Evolutionary conservation across 2,113 vertebrate genomes (phyloP).

Genomic region (Lycaon pictus): DNA sequence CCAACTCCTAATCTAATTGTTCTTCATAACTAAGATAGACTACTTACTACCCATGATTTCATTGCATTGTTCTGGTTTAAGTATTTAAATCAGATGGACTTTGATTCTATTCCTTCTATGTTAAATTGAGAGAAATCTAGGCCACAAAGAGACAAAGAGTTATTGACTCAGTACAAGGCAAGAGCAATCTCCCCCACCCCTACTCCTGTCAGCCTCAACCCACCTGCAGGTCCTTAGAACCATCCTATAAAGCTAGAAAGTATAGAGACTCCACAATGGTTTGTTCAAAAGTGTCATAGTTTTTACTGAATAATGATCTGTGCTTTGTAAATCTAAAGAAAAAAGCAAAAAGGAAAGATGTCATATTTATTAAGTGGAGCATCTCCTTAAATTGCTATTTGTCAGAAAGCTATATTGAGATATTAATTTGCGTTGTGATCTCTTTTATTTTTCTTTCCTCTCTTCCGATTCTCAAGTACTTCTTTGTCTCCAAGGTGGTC

Average conservation of each 20-base stretch:
- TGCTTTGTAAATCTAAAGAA: neutral
- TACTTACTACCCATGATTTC: neutral
- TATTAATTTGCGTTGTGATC: conserved; percentile 16
- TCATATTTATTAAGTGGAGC: neutral
- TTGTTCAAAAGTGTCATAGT: neutral
- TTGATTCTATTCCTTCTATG: neutral
- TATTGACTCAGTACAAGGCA: neutral
- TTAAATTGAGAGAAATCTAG: conserved; percentile 36
- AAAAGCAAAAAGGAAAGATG: neutral
- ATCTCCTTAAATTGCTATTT: neutral
- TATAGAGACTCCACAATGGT: neutral
- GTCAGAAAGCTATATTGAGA: conserved; percentile 10
- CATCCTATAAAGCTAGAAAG: neutral
- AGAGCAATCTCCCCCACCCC: neutral
- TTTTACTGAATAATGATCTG: neutral
- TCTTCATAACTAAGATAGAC: neutral
- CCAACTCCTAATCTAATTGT: neutral
- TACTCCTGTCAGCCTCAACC: neutral
- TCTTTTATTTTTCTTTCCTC: conserved; percentile 45
- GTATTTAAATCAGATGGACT: conserved; percentile 2
- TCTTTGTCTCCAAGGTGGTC: neutral
- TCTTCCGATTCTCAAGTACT: neutral
- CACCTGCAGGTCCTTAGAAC: neutral
- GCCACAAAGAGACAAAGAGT: neutral
- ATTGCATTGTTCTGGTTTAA: neutral